A percentile compares a stretch with the other conserved stretches of the same genome.
Conservation (phyloP, 2,888 invertebrate species). For the Lypha dubia region DNA sequence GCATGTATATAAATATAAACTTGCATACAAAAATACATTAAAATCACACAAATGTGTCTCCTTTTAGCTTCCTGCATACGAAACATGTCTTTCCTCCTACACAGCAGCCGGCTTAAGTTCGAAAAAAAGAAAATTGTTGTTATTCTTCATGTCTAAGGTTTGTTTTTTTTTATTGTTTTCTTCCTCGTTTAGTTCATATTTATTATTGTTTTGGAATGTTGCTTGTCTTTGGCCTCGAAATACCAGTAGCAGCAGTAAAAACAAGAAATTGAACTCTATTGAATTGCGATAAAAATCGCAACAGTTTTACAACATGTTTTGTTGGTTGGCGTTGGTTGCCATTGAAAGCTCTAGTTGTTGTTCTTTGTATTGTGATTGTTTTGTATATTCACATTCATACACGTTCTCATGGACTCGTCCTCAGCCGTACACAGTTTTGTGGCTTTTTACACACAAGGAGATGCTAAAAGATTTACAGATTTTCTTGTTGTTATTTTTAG, state of each 20-base stretch:
- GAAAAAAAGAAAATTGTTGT: constrained; percentile 12
- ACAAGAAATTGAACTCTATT: constrained; percentile 77
- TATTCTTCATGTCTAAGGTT: constrained; percentile 48
- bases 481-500: constrained; percentile 46
- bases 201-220: background rate
- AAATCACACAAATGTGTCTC: constrained; percentile 67
- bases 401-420: background rate
- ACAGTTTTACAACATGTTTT: constrained; percentile 74
- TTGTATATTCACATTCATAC: constrained; percentile 48
- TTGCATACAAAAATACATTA: constrained; percentile 45
- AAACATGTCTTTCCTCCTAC: constrained; percentile 61
- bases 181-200: no score
- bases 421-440: constrained; percentile 77
- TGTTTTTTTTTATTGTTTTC: constrained; percentile 15
- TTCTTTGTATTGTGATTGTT: constrained; percentile 60
- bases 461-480: constrained; percentile 68
- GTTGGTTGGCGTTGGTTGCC: constrained; percentile 19
- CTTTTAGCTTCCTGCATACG: constrained; percentile 69
- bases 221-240: constrained; percentile 34
- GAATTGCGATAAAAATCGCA: constrained; percentile 82
- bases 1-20: constrained; percentile 4
- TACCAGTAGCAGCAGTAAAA: constrained; percentile 28
- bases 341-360: constrained; percentile 33
- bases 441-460: constrained; percentile 79
- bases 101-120: constrained; percentile 25